Conservation (phyloP, 92 coral and sea anemone species). For the Muricea muricata region DNA sequence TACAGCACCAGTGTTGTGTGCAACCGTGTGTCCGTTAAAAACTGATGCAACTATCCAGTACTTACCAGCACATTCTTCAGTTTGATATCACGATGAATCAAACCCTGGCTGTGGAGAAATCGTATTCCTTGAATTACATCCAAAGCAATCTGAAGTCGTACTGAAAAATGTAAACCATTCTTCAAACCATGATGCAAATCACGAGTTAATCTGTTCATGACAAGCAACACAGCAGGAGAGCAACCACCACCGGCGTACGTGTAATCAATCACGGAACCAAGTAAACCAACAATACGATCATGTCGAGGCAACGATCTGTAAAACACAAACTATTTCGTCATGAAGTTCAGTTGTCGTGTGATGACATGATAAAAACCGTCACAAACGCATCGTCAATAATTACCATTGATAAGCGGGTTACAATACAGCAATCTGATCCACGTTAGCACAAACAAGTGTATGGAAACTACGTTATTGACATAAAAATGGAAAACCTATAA, state of each 20-base stretch:
- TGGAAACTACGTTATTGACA: no score
- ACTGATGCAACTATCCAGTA: not conserved
- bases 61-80: conserved; percentile 95
- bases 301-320: conserved; percentile 81
- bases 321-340: not conserved
- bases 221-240: conserved; percentile 92
- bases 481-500: no score
- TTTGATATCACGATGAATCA: conserved; percentile 95
- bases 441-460: no score
- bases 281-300: conserved; percentile 84
- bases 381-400: no score
- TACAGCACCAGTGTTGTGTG: no score
- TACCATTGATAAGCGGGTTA: no score
- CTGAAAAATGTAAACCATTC: conserved; percentile 82
- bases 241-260: conserved; percentile 90
- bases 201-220: conserved; percentile 94
- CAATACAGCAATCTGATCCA: no score
- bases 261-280: conserved; percentile 97
- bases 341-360: no score
- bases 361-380: no score
- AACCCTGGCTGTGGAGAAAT: conserved; percentile 95
- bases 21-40: not conserved
- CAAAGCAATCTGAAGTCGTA: conserved; percentile 85
- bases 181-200: conserved; percentile 98
- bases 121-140: conserved; percentile 98